Evolutionary conservation across 2,888 invertebrate species (phyloP), one percentile per base, ranked within the genome.

Genomic region (Ellobium chinense): DNA sequence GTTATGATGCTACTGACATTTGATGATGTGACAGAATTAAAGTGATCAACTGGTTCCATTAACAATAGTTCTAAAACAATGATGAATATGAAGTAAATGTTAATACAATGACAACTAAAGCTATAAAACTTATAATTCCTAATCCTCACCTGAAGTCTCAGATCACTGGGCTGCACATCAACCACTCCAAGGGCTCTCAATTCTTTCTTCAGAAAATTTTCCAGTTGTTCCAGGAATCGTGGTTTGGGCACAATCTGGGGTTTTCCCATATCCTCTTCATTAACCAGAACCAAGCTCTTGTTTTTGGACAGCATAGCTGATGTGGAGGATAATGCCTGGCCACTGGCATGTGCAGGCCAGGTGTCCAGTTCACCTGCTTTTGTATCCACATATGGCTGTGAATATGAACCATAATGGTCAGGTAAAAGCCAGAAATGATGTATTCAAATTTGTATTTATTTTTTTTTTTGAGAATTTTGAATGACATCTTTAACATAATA

Each of bases 341-440:
- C 90, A 83, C 91, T 90, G n/a, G 92, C 91, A 88, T 93, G 92
- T 1, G 92, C 92, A 63, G 93, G 92, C 92, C 92, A 93, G n/a
- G 91, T 91, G 80, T 92, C 92, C 68, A 92, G 82, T 46, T 88
- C 90, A 2, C 92, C 92, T 27, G 92, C 88, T 78, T 88, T 87
- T 31, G 90, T 91, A 83, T 91, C 92, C 36, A 91, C 89, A 86
- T 89, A 88, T 4, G 91, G 91, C 91, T 92, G 80, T 37, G 85
- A 75, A 63, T 34, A 31, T 12, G 46, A 18, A 46, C 9, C 46
- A 46, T 12, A n/a, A n/a, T n/a, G n/a, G n/a, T n/a, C n/a, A n/a
- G n/a, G n/a, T n/a, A n/a, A n/a, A n/a, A n/a, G n/a, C n/a, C n/a
- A n/a, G n/a, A n/a, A n/a, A n/a, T n/a, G n/a, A n/a, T n/a, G n/a